phyloP scores from a whole-genome alignment of 2,888 invertebrate species.

The Aporophyla lueneburgensis region DNA sequence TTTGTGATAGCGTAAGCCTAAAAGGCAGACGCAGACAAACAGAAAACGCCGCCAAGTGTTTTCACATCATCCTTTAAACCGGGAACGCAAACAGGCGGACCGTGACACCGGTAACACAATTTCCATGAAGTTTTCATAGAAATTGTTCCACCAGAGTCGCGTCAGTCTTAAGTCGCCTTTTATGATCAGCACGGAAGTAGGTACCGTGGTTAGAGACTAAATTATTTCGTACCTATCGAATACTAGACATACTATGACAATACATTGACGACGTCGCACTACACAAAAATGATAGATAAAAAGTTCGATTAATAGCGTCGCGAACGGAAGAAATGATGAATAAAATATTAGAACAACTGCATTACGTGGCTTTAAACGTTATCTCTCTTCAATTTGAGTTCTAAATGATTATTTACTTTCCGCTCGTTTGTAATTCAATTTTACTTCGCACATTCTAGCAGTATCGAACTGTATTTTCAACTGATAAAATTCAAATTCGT shows the following conservation, averaged over 20 bases:
- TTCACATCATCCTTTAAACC: not conserved
- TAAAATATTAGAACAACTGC: not conserved
- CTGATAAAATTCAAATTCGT: not conserved
- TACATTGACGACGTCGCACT: not conserved
- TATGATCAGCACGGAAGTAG: slow-evolving; percentile 13
- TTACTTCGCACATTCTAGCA: not conserved
- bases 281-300: not conserved
- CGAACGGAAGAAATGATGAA: slow-evolving; percentile 6
- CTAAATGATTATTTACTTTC: not conserved
- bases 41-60: not conserved
- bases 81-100: not conserved
- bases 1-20: not conserved
- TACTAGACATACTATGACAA: not conserved
- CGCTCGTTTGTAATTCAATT: not conserved
- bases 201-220: not conserved
- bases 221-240: not conserved
- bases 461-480: not conserved
- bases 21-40: not conserved
- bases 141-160: not conserved
- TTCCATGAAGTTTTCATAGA: not conserved
- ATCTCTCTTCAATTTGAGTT: not conserved
- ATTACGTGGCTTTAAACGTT: slow-evolving; percentile 11
- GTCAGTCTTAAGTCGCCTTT: not conserved
- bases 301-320: not conserved
- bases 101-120: not conserved